These are phyloP conservation scores for Nemoura dubitans DNA, from an alignment of 2,888 invertebrate species.

Conservation along the genomic window DNA sequence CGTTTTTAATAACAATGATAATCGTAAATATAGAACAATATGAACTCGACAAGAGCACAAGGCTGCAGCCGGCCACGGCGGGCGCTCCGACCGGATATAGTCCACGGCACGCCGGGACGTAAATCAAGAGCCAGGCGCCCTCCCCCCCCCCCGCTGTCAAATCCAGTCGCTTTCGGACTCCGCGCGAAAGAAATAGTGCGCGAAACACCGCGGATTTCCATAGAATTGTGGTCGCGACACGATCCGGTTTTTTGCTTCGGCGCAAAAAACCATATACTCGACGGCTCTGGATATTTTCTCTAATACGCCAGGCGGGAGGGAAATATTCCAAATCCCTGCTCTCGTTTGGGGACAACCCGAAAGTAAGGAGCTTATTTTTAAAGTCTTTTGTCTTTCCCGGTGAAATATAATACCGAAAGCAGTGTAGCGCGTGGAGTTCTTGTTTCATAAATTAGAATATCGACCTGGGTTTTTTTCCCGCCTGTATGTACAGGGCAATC, in stretches of 20 bases:
- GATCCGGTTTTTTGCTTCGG: background rate
- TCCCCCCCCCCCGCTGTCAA: background rate
- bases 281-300: background rate
- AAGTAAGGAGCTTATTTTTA: conserved; percentile 3
- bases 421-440: background rate
- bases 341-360: background rate
- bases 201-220: background rate
- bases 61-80: too few relatives aligned
- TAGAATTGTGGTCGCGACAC: background rate
- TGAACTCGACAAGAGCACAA: background rate
- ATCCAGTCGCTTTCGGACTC: background rate
- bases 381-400: conserved; percentile 5
- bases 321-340: background rate
- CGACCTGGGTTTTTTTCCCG: background rate
- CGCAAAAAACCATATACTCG: background rate
- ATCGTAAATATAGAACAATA: background rate
- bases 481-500: background rate
- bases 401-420: background rate
- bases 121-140: background rate
- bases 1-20: background rate
- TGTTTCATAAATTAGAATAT: conserved; percentile 7
- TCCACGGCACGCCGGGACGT: background rate
- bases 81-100: background rate
- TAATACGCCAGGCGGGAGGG: background rate
- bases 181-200: background rate